Evolutionary conservation across 2,888 invertebrate species (phyloP), one percentile per base, ranked within the genome.

Genomic region (Sminthurides aquaticus): DNA sequence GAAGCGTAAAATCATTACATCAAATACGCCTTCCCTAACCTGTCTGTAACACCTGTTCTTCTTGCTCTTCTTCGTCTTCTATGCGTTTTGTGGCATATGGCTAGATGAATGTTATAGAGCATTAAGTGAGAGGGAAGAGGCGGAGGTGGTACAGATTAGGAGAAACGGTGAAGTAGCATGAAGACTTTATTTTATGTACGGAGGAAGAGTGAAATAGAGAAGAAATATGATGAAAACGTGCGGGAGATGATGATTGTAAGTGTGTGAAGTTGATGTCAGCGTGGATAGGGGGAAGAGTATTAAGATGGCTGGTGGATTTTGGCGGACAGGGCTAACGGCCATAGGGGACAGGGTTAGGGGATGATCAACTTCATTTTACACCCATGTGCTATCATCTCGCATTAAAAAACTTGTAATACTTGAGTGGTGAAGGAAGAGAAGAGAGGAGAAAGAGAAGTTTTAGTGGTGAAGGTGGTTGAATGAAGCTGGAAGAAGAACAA

Each of bases 261-360:
- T 52, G 52, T 43, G 43, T 15, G 52, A 52, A 52, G 22, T 22
- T 34, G 43, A 34, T 34, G 5, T 34, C 15, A 5, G 5, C 15
- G 43, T 11, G 5, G 43, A 34, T 34, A 15, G 15, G 43, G 15
- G 5, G 8, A 34, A 34, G 43, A 34, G 43, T 15, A 34, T 34
- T 34, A 34, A 34, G 43, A 52, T 52, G 52, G 18, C n/a, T n/a
- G n/a, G n/a, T n/a, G n/a, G n/a, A n/a, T n/a, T 22, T 20, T 8
- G 52, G 52, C 18, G 20, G 20, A 52, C 18, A 52, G 18, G 22
- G 18, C 18, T 52, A 52, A 52, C 18, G 52, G 52, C 52, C 52
- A 52, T 8, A 8, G 52, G 52, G 52, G 52, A 52, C 52, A 52
- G 52, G 22, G 52, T 52, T 20, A 52, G 5, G 52, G 52, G 52